A percentile compares a stretch with the other conserved stretches of the same genome.
Evolutionary conservation across 2,797 vertebrate species (phyloP).

Genomic region (Aphelocoma californica): DNA sequence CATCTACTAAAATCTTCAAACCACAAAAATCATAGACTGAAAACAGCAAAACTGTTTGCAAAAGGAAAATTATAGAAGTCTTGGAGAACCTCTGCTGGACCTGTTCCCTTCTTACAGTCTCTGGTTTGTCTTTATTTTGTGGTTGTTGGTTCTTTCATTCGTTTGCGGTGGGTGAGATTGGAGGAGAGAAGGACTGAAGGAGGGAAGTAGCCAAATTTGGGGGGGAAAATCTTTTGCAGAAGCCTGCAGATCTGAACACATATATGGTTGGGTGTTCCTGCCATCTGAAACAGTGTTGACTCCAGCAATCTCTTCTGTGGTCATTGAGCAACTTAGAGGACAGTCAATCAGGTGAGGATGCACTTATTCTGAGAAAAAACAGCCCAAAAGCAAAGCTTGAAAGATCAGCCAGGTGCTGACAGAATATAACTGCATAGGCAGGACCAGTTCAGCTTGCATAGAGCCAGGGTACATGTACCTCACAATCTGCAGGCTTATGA

Average conservation of each 20-base stretch:
- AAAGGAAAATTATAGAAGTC: neutral
- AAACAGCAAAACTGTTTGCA: neutral
- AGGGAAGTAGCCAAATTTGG: neutral
- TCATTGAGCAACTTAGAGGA: neutral
- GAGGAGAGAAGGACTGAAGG: neutral
- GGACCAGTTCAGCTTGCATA: neutral
- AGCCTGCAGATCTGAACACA: neutral
- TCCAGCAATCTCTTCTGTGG: neutral
- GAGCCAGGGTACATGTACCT: neutral
- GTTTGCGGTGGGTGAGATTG: neutral
- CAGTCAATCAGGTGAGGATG: neutral
- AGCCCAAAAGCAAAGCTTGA: neutral
- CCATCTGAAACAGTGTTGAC: neutral
- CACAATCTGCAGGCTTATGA: neutral
- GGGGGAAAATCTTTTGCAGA: neutral
- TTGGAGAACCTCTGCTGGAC: neutral
- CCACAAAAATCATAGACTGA: neutral
- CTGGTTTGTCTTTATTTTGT: neutral
- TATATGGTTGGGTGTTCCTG: neutral
- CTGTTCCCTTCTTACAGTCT: neutral
- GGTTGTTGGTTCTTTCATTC: neutral
- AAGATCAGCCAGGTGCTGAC: neutral
- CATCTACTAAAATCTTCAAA: neutral
- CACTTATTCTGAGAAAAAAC: neutral
- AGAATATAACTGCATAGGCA: neutral